Percentiles rank a stretch among this genome's conserved stretches.
Conservation (phyloP, 2,797 vertebrate genomes). For the Pipistrellus kuhlii region DNA sequence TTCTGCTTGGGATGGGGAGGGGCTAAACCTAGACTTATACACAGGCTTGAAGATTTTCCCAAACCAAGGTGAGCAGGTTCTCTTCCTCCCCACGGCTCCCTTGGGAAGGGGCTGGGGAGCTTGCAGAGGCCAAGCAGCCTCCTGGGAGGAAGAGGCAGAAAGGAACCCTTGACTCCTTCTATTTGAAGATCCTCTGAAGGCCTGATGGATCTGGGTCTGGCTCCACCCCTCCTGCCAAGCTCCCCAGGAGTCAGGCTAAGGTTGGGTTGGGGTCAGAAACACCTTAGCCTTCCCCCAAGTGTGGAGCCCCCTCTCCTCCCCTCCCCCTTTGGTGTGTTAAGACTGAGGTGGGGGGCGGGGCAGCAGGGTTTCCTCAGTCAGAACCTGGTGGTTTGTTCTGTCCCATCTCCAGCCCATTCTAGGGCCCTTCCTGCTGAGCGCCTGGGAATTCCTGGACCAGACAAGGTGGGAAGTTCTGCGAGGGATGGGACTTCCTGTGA, state of each 20-base stretch:
- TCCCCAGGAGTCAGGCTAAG: background rate
- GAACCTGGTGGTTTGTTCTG: background rate
- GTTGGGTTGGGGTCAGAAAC: background rate
- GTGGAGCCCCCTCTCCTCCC: no score
- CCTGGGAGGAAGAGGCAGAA: background rate
- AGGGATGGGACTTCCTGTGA: slow-evolving; percentile 22
- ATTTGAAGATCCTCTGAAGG: background rate
- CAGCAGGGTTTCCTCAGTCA: background rate
- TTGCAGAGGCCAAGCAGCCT: background rate
- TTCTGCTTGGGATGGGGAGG: background rate
- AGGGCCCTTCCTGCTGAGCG: background rate
- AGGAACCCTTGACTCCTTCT: background rate
- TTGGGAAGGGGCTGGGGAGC: background rate
- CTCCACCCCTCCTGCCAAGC: background rate
- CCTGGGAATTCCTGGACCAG: background rate
- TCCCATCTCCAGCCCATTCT: background rate
- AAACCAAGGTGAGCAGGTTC: background rate
- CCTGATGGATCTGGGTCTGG: background rate
- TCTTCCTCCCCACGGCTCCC: background rate
- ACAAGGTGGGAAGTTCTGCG: slow-evolving; percentile 29
- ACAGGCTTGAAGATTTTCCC: slow-evolving; percentile 37
- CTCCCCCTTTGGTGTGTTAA: background rate
- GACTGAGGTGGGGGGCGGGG: no score
- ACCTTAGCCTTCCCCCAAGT: background rate
- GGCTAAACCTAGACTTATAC: background rate